Evolutionary conservation across 1,140 invertebrate species (phyloP), one percentile per base, ranked within the genome.

Genomic region (Pseudomyrmex dendroicus): DNA sequence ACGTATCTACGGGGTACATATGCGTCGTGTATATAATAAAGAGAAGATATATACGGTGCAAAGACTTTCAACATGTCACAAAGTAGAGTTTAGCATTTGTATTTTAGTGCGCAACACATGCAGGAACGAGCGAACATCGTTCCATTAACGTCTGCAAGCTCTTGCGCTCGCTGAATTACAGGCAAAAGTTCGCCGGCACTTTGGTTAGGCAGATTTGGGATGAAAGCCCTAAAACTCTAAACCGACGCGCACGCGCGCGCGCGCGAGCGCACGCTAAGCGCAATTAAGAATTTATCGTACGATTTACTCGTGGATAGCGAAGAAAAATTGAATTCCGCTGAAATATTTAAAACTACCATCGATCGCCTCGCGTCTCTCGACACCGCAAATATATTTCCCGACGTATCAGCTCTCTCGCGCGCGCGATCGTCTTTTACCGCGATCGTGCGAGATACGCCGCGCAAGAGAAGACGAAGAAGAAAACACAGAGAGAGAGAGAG

Each of bases 211-310:
- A n/a, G 15, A 44, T 12, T 76, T 56, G 35, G 56, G 20, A 77
- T 17, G 15, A 76, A 76, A 35, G n/a, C 13, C 7, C 13, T 56
- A 63, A 63, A 35, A 35, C 35, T 35, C 22, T 52, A 35, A 56
- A 22, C n/a, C 17, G 17, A 12, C 13, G 12, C 61, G 50, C 12
- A 13, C 13, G 50, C 12, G 13, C 50, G 50, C 9, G 50, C 35
- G 35, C 35, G 62, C 17, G 35, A 4, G 62, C 17, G 20, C 20
- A 20, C 20, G 50, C 48, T 52, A 76, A 3, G 13, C 1, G 17
- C 17, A 12, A 77, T 67, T 57, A 67, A 77, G 56, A 67, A 67
- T 77, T 67, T 56, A 57, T 25, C 12, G 35, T 35, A 56, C 25
- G 44, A 44, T 63, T 63, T 48, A 35, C 35, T 10, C 44, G 9